Evolutionary conservation across 2,797 vertebrate species (phyloP).

Genomic region (Megalops cyprinoides): DNA sequence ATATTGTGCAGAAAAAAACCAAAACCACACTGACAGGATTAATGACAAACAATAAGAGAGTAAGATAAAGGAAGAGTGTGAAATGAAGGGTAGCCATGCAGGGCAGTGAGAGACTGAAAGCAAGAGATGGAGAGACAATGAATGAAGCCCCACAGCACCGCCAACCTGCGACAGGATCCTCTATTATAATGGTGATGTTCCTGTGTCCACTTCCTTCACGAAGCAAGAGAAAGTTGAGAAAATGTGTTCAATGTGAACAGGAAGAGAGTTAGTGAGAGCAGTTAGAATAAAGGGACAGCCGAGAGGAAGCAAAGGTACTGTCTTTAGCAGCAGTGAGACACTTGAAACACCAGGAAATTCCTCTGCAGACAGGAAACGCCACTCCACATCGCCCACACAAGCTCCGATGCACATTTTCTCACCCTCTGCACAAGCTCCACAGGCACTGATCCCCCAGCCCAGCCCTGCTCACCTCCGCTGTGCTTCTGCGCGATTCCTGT

Average conservation of each 20-base stretch:
- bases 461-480: conserved; percentile 74
- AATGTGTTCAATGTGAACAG: conserved; percentile 46
- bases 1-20: background rate
- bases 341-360: conserved; percentile 6
- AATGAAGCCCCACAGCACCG: conserved; percentile 67
- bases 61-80: conserved; percentile 12
- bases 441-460: background rate
- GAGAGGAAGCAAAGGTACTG: conserved; percentile 34
- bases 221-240: conserved; percentile 56
- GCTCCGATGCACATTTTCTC: background rate
- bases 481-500: conserved; percentile 84
- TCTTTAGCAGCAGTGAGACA: background rate
- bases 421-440: background rate
- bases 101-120: conserved; percentile 53
- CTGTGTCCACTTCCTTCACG: conserved; percentile 83
- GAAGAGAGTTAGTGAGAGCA: conserved; percentile 27
- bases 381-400: background rate
- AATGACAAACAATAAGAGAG: conserved; percentile 19
- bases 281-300: conserved; percentile 42
- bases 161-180: conserved; percentile 98
- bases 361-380: background rate
- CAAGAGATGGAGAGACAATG: conserved; percentile 40
- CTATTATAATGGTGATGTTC: conserved; percentile 98
- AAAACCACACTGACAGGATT: conserved; percentile 29
- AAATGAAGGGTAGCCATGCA: background rate